A percentile compares a stretch with the other conserved stretches of the same genome.
phyloP scores from a whole-genome alignment of 2,797 vertebrate genomes.

The Pempheris klunzingeri region DNA sequence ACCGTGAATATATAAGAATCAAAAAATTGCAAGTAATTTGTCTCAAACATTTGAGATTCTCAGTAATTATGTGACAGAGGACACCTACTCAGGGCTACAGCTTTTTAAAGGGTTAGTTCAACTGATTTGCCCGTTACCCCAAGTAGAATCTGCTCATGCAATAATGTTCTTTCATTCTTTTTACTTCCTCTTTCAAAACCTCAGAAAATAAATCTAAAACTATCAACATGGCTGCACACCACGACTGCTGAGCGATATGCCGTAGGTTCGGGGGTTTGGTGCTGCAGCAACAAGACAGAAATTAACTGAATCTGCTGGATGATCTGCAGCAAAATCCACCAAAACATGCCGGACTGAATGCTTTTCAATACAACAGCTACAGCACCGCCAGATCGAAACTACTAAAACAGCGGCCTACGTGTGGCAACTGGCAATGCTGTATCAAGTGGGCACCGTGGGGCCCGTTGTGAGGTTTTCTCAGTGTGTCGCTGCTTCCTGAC shows the following conservation, averaged over 20 bases:
- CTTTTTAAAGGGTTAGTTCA: not conserved
- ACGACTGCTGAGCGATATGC: too few species aligned
- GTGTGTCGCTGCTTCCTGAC: not conserved
- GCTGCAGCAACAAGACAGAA: not conserved
- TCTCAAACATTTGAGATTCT: too few species aligned
- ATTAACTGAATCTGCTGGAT: not conserved
- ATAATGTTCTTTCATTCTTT: too few species aligned
- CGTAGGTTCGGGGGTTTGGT: too few species aligned
- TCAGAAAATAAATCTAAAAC: not conserved
- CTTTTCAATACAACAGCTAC: not conserved
- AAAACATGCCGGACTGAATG: not conserved
- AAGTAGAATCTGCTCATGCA: not conserved
- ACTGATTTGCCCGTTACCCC: not conserved
- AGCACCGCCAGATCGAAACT: not conserved
- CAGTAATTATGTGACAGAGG: too few species aligned
- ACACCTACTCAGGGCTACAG: not conserved
- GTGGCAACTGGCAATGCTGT: not conserved
- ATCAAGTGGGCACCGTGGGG: not conserved
- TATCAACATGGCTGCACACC: not conserved
- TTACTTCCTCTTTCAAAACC: too few species aligned
- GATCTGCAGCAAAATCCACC: not conserved
- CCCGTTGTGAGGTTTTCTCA: not conserved
- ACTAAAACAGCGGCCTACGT: not conserved
- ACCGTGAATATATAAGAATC: not conserved
- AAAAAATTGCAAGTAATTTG: too few species aligned